Evolutionary conservation across 2,888 invertebrate species (phyloP), one percentile per base, ranked within the genome.

Genomic region (Rhingia campestris): DNA sequence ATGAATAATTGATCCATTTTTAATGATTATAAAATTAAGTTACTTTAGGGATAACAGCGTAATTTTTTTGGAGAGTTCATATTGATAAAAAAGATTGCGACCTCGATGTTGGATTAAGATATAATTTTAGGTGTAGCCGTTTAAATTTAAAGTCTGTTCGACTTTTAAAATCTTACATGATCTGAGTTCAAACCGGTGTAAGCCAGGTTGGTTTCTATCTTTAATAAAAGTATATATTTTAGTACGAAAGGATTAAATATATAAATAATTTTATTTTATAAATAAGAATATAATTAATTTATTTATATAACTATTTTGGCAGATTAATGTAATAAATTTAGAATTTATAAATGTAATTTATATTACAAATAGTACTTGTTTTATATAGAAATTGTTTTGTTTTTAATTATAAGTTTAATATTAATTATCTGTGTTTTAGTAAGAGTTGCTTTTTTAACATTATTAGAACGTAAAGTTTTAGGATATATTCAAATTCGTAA

Each of bases 41-140:
- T 95, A 95, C 95, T 94, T 94, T 94, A 94, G 95, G 95, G 95
- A 95, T 95, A 95, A 95, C 95, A 95, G 95, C 94, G 94, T 95
- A 93, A 95, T 95, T 93, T 94, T 93, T 93, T 94, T 94, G 92
- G 92, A 94, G 93, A 95, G 95, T 93, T 93, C 95, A 90, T 91
- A 95, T 95, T 93, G 92, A 93, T 93, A 94, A 93, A 92, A 93
- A 91, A 93, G 94, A 92, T 95, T 95, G 94, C 94, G 95, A 95
- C 95, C 95, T 96, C 96, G 95, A 96, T 96, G 95, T 96, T 96
- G 95, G 95, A 95, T 95, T 95, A 95, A 94, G 93, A 92, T 86
- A 88, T 92, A 92, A 93, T 92, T 92, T 93, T 93, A 92, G 93
- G 93, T 93, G 95, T 89, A 95, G 94, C 91, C 92, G 93, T 93